Evolutionary conservation across 2,113 vertebrate genomes (phyloP).

Genomic region (Procavia capensis): DNA sequence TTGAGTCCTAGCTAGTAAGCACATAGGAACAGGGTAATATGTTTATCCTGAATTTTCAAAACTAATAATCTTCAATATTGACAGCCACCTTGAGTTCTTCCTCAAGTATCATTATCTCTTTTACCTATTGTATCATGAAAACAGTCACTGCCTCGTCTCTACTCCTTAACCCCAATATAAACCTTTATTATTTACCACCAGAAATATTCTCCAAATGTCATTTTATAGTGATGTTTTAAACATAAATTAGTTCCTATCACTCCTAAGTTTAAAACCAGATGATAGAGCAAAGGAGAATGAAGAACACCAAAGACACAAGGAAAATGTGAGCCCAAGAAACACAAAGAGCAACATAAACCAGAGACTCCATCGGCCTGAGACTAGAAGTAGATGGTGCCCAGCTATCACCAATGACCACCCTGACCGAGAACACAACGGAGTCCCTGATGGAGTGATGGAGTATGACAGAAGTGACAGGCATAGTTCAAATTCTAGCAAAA

Average conservation of each 20-base stretch:
- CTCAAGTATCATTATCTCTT: neutral
- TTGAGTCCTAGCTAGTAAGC: neutral
- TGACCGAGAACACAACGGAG: no score
- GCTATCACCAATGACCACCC: no score
- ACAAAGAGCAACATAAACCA: no score
- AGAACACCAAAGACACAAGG: no score
- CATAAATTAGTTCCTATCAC: neutral
- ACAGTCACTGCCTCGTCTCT: neutral
- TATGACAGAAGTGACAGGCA: no score
- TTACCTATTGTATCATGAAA: neutral
- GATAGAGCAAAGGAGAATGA: no score
- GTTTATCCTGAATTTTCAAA: slow-evolving; percentile 19
- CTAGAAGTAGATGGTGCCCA: no score
- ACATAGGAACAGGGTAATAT: neutral
- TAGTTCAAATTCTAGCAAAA: no score
- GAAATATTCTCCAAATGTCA: neutral
- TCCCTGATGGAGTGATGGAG: no score
- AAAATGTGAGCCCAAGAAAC: no score
- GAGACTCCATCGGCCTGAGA: no score
- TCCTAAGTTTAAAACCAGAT: neutral
- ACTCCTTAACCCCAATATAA: neutral
- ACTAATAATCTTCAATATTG: neutral
- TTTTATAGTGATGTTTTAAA: neutral
- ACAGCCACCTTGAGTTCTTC: neutral
- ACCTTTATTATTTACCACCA: neutral